Conservation (phyloP, 1,140 invertebrate genomes). For the Apis dorsata region DNA sequence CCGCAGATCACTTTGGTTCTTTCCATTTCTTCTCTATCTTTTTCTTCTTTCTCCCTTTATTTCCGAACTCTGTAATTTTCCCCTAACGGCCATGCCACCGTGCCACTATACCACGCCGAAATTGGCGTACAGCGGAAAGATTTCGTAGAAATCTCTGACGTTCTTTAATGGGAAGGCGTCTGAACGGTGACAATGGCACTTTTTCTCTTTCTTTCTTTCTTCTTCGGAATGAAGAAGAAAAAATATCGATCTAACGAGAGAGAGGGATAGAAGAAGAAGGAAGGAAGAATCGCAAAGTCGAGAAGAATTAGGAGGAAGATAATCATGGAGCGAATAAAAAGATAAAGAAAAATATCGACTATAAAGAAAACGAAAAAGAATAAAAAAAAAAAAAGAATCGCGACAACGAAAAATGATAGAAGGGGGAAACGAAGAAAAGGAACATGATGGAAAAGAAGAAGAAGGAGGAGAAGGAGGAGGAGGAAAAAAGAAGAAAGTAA, state of each 20-base stretch:
- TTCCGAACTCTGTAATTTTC: conserved; percentile 70
- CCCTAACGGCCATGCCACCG: conserved; percentile 69
- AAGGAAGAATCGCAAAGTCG: conserved; percentile 29
- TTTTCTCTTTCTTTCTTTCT: conserved; percentile 22
- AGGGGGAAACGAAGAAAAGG: too few relatives aligned
- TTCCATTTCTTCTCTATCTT: conserved; percentile 57
- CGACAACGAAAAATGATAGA: background rate
- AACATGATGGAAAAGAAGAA: background rate
- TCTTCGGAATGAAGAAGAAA: conserved; percentile 1
- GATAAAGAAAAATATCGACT: conserved; percentile 19
- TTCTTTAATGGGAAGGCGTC: conserved; percentile 42
- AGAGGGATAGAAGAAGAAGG: conserved; percentile 16
- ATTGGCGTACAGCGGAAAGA: conserved; percentile 65
- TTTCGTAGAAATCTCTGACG: conserved; percentile 62
- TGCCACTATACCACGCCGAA: conserved; percentile 67
- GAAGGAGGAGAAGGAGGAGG: conserved; percentile 30
- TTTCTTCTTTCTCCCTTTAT: conserved; percentile 53
- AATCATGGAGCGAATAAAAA: conserved; percentile 27
- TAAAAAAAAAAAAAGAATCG: background rate
- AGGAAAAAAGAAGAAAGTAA: conserved; percentile 17
- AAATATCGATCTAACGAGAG: conserved; percentile 26
- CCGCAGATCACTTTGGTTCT: conserved; percentile 53
- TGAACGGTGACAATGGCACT: conserved; percentile 59
- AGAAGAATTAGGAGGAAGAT: conserved; percentile 43
- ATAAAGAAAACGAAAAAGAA: conserved; percentile 17